Evolutionary conservation across 2,113 vertebrate genomes (phyloP), one percentile per base, ranked within the genome.

Genomic region (Oenanthe oenanthe): DNA sequence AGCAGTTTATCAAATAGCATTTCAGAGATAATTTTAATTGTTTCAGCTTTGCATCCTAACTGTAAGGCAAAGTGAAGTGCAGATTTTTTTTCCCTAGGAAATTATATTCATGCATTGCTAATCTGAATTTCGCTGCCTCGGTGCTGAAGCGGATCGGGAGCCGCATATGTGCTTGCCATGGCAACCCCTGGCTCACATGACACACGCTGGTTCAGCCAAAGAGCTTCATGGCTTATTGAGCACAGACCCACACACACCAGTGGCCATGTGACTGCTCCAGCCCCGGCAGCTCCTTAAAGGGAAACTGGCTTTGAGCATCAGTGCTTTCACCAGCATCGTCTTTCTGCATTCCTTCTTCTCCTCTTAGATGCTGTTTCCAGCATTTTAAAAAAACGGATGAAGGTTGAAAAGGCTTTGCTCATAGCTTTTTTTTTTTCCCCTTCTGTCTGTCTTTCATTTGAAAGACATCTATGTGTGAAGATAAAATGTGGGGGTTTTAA

Each of bases 171-270:
- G 42, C 77, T 97, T 86, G 38, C 96, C 93, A 97, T 98, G 96
- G 97, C 94, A 97, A 97, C 95, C 94, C 78, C 72, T 25, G 47
- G 31, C 48, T 88, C 95, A 96, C 93, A 80, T 93, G 97, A 42
- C 74, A 17, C 70, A 36, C 16, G 13, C 7, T 76, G 81, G 73
- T 58, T 75, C 82, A 77, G 95, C 85, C 96, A 53, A n/a, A 79
- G 77, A 92, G 88, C 94, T 88, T 73, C 81, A 74, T 11, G 51
- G 86, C 75, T 94, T 94, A 53, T 66, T 94, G 89, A 91, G 20
- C 87, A 29, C 73, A 68, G 65, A 84, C 10, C 87, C 83, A 32
- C 48, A 51, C 43, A 22, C 88, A 17, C 74, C 26, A 28, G 26
- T 12, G 56, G 51, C 93, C 96, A 56, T 50, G 90, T 95, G 97